phyloP scores from a whole-genome alignment of 2,113 vertebrate species.

The Orcinus orca region DNA sequence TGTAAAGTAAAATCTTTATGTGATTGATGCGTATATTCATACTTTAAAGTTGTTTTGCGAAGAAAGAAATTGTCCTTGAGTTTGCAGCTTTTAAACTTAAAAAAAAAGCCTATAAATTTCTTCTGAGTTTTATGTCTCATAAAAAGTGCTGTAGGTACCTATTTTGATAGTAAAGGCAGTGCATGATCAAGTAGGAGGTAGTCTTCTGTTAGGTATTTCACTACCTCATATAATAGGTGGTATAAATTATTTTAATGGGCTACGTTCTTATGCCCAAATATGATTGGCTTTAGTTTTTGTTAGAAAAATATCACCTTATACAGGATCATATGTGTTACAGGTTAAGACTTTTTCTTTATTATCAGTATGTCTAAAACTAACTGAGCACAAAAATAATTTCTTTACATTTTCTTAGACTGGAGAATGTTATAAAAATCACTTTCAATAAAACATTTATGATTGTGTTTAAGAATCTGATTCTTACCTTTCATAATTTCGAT shows the following conservation, averaged over 20 bases:
- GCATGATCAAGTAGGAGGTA: background rate
- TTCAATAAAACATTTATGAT: background rate
- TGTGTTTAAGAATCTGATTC: background rate
- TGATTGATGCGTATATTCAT: background rate
- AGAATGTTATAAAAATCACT: background rate
- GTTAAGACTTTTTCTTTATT: background rate
- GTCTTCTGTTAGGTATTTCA: background rate
- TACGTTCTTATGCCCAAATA: background rate
- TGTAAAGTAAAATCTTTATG: constrained; percentile 1
- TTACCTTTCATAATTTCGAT: background rate
- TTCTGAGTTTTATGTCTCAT: background rate
- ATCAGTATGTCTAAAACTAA: background rate
- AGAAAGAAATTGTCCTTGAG: background rate
- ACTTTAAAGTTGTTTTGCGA: background rate
- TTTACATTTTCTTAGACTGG: background rate
- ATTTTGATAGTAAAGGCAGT: background rate
- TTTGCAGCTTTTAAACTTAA: constrained; percentile 22
- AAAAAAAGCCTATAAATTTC: background rate
- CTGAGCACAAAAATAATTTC: background rate
- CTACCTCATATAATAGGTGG: background rate
- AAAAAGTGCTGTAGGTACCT: background rate
- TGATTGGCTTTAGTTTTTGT: background rate
- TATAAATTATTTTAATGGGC: background rate
- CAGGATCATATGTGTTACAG: background rate
- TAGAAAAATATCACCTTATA: background rate